phyloP scores from a whole-genome alignment of 2,797 vertebrate genomes.

The Galago senegalensis region DNA sequence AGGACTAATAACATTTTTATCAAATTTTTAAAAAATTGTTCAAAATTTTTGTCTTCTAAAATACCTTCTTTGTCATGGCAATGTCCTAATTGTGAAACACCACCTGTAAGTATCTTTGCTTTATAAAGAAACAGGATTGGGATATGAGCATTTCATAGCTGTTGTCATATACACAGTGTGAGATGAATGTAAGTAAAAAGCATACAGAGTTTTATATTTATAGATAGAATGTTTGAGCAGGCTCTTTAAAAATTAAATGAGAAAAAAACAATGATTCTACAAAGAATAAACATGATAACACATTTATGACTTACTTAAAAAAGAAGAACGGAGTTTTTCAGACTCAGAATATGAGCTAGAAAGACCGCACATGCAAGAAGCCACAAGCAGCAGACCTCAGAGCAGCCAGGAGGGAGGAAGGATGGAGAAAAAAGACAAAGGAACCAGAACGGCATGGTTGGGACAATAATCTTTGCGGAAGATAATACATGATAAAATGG shows the following conservation, averaged over 20 bases:
- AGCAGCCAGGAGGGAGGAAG: conserved; percentile 92
- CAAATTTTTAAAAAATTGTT: neutral
- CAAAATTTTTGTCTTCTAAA: neutral
- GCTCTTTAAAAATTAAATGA: conserved; percentile 59
- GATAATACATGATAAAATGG: conserved; percentile 78
- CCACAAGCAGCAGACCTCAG: conserved; percentile 94
- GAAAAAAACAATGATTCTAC: conserved; percentile 54
- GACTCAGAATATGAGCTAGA: conserved; percentile 96
- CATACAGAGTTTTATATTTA: neutral
- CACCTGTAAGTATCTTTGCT: conserved; percentile 20
- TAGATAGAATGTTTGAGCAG: conserved; percentile 44
- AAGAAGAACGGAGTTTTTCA: conserved; percentile 94
- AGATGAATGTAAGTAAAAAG: conserved; percentile 45
- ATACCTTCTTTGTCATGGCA: neutral
- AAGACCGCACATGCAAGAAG: conserved; percentile 97
- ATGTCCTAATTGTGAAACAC: conserved; percentile 9
- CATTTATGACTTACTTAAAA: conserved; percentile 95
- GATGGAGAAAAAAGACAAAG: conserved; percentile 81
- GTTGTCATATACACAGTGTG: conserved; percentile 23
- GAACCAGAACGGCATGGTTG: conserved; percentile 89
- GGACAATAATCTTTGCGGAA: conserved; percentile 77
- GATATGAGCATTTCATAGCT: conserved; percentile 26
- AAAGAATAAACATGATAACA: conserved; percentile 73
- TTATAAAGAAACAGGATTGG: conserved; percentile 22
- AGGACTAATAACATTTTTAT: neutral